Base-by-base conservation (phyloP, 2,888 invertebrate genomes). In the Heteromyza rotundicornis region DNA sequence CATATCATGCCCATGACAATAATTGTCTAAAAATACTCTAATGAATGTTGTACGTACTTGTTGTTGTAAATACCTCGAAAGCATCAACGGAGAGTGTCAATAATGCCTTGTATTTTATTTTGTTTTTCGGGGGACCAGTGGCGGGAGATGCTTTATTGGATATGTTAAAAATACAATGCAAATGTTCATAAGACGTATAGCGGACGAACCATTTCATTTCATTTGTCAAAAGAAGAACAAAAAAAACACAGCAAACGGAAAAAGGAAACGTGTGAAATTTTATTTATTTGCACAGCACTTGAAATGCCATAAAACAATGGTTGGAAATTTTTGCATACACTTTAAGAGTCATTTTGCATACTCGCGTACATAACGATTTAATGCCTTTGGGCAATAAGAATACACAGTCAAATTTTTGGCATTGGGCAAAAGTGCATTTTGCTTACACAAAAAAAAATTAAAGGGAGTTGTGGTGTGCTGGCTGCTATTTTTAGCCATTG, bases 221-320 rank as follows among this genome's bases (percentile, higher is more conserved):
- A n/a, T n/a, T n/a, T n/a, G n/a, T n/a, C n/a, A n/a, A n/a, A n/a
- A n/a, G n/a, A n/a, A n/a, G n/a, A n/a, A n/a, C n/a, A n/a, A n/a
- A n/a, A n/a, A n/a, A n/a, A n/a, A n/a, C n/a, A n/a, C n/a, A n/a
- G n/a, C n/a, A n/a, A n/a, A n/a, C n/a, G n/a, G n/a, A 20, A 19
- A 19, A 47, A 47, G 47, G 47, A 64, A 64, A 61, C 57, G 27
- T 59, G 57, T 62, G 54, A 64, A 59, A 62, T 62, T 49, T 57
- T 36, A 59, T 53, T 53, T 61, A 62, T 62, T 62, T 59, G 53
- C 57, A 36, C 56, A 61, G 50, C 59, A 58, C 62, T 62, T 55
- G 55, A 50, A 19, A 54, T 55, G 54, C 27, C 36, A 24, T 32
- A 62, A 64, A 36, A 49, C 56, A 64, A 64, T 52, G 24, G n/a